Evolutionary conservation across 2,797 vertebrate species (phyloP), one percentile per base, ranked within the genome.

Genomic region (Threskiornis aethiopicus): DNA sequence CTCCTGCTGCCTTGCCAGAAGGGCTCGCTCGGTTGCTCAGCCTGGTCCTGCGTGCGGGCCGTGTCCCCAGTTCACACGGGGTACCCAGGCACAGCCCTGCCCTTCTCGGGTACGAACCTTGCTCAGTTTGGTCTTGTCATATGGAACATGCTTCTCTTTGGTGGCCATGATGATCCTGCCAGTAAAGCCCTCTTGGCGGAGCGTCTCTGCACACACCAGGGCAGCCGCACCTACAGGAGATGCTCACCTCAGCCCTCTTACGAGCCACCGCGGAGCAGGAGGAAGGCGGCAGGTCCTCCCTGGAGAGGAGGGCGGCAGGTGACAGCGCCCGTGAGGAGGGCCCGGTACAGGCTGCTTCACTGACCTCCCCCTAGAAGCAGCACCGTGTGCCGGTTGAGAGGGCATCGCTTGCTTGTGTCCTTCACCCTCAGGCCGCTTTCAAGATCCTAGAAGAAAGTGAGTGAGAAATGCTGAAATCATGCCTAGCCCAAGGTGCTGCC

Each of bases 81-180:
- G 55, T 26, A 28, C 42, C 76, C 42, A 29, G 25, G 28, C 59
- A 20, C 51, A 17, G 58, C 17, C 80, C 65, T 58, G 44, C 14
- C 78, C 41, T 13, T 44, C 28, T 24, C n/a, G 3, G 6, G 0
- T 31, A 87, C 86, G 2, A 65, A 99, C 99, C 98, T 99, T 99
- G 95, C 98, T 99, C 66, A 99, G 97, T 94, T 99, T 99, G 88
- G 99, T 91, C 78, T 98, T 99, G 98, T 99, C 99, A 19, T 98
- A 98, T 0, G 99, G 99, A 28, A 98, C 96, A 3, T 99, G 93
- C 8, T 78, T 97, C 89, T 99, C 99, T 62, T 92, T 98, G 86
- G 98, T 99, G 80, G 98, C 96, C 89, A 99, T 98, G 96, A 99
- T 72, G 93, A 99, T 98, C 93, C 98, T 98, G 84, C 99, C 99